Base-by-base conservation (phyloP, 92 coral and sea anemone species). In the Chrysogorgia sp. region DNA sequence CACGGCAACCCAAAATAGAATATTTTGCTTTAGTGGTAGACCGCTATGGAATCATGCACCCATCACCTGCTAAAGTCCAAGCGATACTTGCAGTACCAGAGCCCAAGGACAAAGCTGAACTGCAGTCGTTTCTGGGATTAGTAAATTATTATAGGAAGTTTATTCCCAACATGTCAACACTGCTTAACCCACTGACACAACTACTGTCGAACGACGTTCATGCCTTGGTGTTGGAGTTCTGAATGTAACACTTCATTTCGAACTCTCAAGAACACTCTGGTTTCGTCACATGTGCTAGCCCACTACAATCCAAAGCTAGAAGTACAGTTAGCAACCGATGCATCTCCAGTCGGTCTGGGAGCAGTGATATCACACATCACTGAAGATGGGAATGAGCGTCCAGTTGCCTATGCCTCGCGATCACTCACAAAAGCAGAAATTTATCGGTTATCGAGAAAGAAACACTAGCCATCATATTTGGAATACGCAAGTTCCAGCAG, bases 1-100 rank as follows among this genome's bases (percentile, higher is more conserved):
- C 47, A 60, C 61, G 5, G 76, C 74, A 77, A 19, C 82, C 82
- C 40, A 0, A 40, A 47, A 49, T 77, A 4, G 58, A 77, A 43
- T 77, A 60, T 14, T 62, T 77, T 22, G 56, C 57, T 2, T 34
- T 35, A 19, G 74, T 77, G 28, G 82, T 53, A 24, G 60, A 53
- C 28, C 28, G n/a, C 17, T 6, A 53, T 3, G 60, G 60, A 53
- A 53, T 53, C 28, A n/a, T n/a, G n/a, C 60, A 53, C 17, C 60
- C 60, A 53, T 53, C 60, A 24, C 60, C 8, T 19, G n/a, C 60
- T 3, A 53, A 53, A 19, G 60, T 53, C 28, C 6, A 53, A 53
- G 60, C 60, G 7, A 53, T 53, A 3, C 60, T 53, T 6, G n/a
- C 5, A 17, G 60, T 53, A 19, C n/a, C 8, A 4, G 60, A 53